phyloP scores from a whole-genome alignment of 2,113 vertebrate species.

The Agelaius tricolor region DNA sequence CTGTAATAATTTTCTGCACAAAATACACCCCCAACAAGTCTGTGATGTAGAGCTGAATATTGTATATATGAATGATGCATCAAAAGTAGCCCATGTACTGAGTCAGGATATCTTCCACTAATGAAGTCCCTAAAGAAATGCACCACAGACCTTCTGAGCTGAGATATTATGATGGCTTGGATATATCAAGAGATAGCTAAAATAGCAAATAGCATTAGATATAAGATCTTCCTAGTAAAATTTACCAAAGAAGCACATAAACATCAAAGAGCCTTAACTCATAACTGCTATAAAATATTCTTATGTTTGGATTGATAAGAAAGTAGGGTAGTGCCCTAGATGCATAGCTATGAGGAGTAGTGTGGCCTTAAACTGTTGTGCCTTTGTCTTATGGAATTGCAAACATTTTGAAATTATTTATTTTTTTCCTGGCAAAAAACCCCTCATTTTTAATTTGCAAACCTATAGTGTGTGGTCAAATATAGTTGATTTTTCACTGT shows the following conservation, averaged over 20 bases:
- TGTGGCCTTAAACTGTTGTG: neutral
- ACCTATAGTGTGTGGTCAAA: neutral
- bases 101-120: slow-evolving; percentile 55
- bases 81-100: neutral
- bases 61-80: slow-evolving; percentile 16
- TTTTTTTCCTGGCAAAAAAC: neutral
- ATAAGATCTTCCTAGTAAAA: slow-evolving; percentile 43
- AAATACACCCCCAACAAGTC: neutral
- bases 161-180: slow-evolving; percentile 19
- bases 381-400: neutral
- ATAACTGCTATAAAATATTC: slow-evolving; percentile 25
- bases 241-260: slow-evolving; percentile 37
- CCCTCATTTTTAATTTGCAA: neutral
- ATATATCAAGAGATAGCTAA: slow-evolving; percentile 56
- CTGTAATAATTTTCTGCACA: neutral
- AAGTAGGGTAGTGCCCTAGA: slow-evolving; percentile 61
- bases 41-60: neutral
- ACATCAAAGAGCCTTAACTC: slow-evolving; percentile 57
- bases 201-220: slow-evolving; percentile 49
- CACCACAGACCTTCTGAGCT: slow-evolving; percentile 25
- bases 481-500: neutral
- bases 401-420: neutral
- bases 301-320: slow-evolving; percentile 53
- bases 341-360: slow-evolving; percentile 52
- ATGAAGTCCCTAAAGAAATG: slow-evolving; percentile 71